These are phyloP conservation scores for Epinephelus awoara DNA, from an alignment of 2,797 vertebrate species.

Conservation along the genomic window DNA sequence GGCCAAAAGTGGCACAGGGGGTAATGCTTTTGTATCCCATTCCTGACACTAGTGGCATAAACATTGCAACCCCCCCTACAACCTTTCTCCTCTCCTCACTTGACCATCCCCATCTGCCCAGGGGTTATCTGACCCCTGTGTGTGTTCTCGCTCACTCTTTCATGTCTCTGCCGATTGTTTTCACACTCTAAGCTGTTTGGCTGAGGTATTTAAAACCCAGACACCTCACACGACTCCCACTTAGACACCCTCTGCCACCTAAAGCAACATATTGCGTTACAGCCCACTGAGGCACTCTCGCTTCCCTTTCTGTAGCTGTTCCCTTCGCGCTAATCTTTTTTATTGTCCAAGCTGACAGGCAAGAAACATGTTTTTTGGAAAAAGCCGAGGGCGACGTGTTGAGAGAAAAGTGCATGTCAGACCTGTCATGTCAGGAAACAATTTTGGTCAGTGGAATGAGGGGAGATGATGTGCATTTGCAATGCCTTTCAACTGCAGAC, in stretches of 20 bases:
- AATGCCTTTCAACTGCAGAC: conserved; percentile 46
- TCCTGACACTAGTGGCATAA: conserved; percentile 73
- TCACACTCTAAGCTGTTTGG: conserved; percentile 80
- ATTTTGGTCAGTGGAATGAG: conserved; percentile 40
- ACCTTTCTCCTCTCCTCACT: conserved; percentile 54
- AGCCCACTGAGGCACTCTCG: conserved; percentile 32
- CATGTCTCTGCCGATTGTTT: conserved; percentile 82
- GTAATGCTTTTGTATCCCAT: conserved; percentile 65
- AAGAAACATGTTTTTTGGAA: conserved; percentile 49
- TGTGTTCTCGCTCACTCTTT: conserved; percentile 79
- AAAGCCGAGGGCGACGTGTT: conserved; percentile 38
- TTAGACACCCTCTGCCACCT: conserved; percentile 78
- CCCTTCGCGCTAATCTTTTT: conserved; percentile 59
- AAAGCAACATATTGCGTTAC: conserved; percentile 71
- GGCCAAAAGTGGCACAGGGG: conserved; percentile 73
- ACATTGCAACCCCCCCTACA: conserved; percentile 60
- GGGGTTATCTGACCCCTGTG: conserved; percentile 79
- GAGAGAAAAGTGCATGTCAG: conserved; percentile 63
- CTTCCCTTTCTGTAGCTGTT: conserved; percentile 36
- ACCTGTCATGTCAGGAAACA: conserved; percentile 64
- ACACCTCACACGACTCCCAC: conserved; percentile 67
- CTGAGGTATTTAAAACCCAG: conserved; percentile 74
- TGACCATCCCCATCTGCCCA: conserved; percentile 81
- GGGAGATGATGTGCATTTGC: conserved; percentile 32
- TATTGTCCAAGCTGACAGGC: conserved; percentile 64